phyloP scores from a whole-genome alignment of 2,113 vertebrate species.

The Sisor rabdophorus region DNA sequence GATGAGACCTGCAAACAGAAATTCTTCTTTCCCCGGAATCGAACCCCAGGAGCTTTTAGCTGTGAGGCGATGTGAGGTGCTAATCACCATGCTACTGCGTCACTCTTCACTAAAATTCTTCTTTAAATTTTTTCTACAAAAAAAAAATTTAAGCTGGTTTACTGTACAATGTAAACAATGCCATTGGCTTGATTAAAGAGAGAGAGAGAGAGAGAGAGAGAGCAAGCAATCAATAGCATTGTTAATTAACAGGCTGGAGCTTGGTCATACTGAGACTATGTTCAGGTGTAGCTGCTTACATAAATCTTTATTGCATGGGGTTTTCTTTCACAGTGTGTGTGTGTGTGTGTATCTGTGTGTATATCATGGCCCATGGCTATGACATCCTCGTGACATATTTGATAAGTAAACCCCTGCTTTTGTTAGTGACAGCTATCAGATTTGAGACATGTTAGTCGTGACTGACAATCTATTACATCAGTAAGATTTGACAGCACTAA shows the following conservation, averaged over 20 bases:
- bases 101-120: slow-evolving; percentile 52
- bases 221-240: slow-evolving; percentile 37
- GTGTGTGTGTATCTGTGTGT: slow-evolving; percentile 16
- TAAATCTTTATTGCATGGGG: slow-evolving; percentile 6
- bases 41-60: no score
- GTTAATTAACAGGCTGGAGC: slow-evolving; percentile 33
- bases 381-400: slow-evolving; percentile 37
- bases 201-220: no score
- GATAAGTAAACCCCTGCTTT: slow-evolving; percentile 36
- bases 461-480: slow-evolving; percentile 40
- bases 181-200: slow-evolving; percentile 40
- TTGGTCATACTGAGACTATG: slow-evolving; percentile 21
- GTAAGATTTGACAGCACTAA: slow-evolving; percentile 31
- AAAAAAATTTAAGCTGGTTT: slow-evolving; percentile 60
- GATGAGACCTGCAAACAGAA: no score
- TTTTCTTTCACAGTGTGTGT: slow-evolving; percentile 4
- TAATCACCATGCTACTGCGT: no score
- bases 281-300: slow-evolving; percentile 11
- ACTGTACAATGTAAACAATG: slow-evolving; percentile 61
- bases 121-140: slow-evolving; percentile 63
- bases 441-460: slow-evolving; percentile 35
- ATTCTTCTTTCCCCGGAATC: no score
- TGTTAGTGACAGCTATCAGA: slow-evolving; percentile 41
- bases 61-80: no score
- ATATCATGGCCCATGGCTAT: slow-evolving; percentile 36